Evolutionary conservation across 2,113 vertebrate species (phyloP), one percentile per base, ranked within the genome.

Genomic region (Rynchops niger): DNA sequence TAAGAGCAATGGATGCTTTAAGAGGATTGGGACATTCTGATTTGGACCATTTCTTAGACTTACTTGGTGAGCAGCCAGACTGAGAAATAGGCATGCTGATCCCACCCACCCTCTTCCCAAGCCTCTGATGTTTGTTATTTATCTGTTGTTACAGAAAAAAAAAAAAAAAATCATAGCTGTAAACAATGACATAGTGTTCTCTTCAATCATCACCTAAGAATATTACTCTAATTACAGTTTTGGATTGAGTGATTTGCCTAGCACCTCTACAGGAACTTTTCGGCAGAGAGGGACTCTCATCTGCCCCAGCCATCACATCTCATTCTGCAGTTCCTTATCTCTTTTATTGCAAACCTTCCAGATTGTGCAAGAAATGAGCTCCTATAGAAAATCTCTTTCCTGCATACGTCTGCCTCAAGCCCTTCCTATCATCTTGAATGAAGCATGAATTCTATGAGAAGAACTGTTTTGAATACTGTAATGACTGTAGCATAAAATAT

Each of bases 71-170:
- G 76, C 82, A 78, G 88, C 86, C 72, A 88, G 71, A 8, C 50
- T 55, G 71, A 72, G 90, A 83, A 87, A 27, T 2, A 15, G 58
- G 34, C 40, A 27, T 55, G 52, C 34, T 0, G 1, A 45, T 83
- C 47, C 47, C 69, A 92, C 50, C 69, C 76, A 69, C 74, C 66
- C 36, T 25, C 43, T 77, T 85, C 36, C 56, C 63, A 22, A n/a
- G 38, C 58, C 85, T 45, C 59, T 23, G 47, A 29, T 65, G 45
- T 53, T 86, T 84, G 50, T 74, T 78, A 59, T 92, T 92, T 95
- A 55, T 92, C 83, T 95, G 66, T 93, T 93, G 82, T 93, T 92
- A 65, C 1, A 83, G 94, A 17, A 36, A 82, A 66, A 84, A 82
- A 78, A 34, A 21, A 69, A 76, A 61, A 42, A 17, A 36, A n/a